Evolutionary conservation across 1,140 invertebrate species (phyloP), one percentile per base, ranked within the genome.

Genomic region (Ceratina australensis): DNA sequence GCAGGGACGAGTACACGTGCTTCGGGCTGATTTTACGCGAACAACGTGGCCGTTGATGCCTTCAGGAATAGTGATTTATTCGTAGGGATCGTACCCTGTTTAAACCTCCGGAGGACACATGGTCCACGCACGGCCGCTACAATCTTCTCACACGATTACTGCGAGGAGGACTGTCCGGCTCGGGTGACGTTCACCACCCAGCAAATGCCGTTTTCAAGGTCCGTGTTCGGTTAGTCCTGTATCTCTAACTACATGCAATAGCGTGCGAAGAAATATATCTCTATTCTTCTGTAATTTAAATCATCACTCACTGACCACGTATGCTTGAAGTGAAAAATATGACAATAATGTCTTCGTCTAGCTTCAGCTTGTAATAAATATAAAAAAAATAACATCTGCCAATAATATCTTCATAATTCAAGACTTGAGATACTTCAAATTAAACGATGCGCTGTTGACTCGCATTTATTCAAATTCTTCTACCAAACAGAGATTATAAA

Each of bases 181-280:
- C 85, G 28, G 90, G 90, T 47, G 89, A 91, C 64, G 78, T 90
- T 59, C 73, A 87, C 75, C 87, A 91, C 81, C 91, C 90, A 28
- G 89, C 81, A 7, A 87, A 89, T 59, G 78, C 78, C 8, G 75
- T 86, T 18, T 91, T 91, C 83, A 89, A 90, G 88, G 90, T 91
- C 68, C 68, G 84, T 81, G 20, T 50, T 83, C 28, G 47, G 18
- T 67, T 16, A 67, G 12, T 68, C 50, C 24, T 13, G 28, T 28
- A 57, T 2, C 16, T 5, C 10, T 42, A 42, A 42, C 10, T 42
- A 42, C 33, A 42, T 42, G 10, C 3, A 42, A 42, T 10, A 2
- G 33, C 33, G 33, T 42, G 3, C 10, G 10, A 7, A 42, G 10
- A 42, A 42, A 10, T 8, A 42, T 42, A 33, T 33, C 5, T 33